Conservation (phyloP, 30 jellyfish, hydroid and myxozoan species). For the Aurelia sp. region DNA sequence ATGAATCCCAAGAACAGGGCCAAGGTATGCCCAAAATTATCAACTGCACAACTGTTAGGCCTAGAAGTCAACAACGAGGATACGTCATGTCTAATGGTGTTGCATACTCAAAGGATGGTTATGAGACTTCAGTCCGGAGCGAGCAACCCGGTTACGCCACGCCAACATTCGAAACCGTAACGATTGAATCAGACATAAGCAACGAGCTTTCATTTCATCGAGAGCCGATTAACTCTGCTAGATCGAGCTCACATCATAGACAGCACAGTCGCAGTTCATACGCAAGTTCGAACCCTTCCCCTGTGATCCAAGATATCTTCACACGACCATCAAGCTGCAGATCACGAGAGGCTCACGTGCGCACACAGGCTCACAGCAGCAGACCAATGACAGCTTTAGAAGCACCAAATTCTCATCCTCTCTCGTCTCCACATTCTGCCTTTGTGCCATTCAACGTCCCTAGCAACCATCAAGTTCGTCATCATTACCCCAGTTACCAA, state of each 20-base stretch:
- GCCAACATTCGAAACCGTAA: conserved; percentile 26
- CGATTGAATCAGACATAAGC: background rate
- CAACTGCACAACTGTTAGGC: conserved; percentile 54
- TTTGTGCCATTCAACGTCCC: conserved; percentile 46
- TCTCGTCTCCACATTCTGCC: conserved; percentile 38
- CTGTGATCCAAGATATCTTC: conserved; percentile 48
- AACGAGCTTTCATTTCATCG: conserved; percentile 14
- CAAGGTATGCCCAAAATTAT: conserved; percentile 43
- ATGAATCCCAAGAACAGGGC: conserved; percentile 17
- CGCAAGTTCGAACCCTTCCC: conserved; percentile 39
- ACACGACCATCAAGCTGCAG: conserved; percentile 38
- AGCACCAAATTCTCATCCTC: conserved; percentile 14
- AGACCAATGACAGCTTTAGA: background rate
- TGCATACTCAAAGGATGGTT: conserved; percentile 1
- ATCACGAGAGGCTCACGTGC: conserved; percentile 19
- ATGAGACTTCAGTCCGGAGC: background rate
- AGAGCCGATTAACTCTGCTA: background rate
- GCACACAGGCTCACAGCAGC: conserved; percentile 7
- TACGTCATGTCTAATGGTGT: conserved; percentile 20
- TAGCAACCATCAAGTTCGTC: conserved; percentile 25
- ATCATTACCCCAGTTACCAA: conserved; percentile 49
- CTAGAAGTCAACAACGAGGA: conserved; percentile 47
- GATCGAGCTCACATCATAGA: background rate
- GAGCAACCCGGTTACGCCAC: conserved; percentile 17
- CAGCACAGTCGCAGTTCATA: background rate